A percentile compares a stretch with the other conserved stretches of the same genome.
phyloP scores from a whole-genome alignment of 2,888 invertebrate species.

The Euzetes globulus region DNA sequence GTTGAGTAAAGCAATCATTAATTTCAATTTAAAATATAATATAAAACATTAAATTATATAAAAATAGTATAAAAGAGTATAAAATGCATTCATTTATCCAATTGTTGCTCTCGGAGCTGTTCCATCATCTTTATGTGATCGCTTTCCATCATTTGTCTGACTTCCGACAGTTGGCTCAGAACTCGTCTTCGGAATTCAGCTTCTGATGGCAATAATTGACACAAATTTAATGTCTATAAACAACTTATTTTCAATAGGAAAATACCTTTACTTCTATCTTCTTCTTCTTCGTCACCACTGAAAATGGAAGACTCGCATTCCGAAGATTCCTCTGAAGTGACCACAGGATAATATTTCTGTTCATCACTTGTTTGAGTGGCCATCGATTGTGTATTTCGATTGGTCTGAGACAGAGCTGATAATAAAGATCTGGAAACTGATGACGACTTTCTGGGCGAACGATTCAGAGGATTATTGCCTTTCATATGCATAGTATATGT shows the following conservation, averaged over 20 bases:
- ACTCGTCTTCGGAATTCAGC: constrained; percentile 1
- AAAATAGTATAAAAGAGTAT: background rate
- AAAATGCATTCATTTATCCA: background rate
- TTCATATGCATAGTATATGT: background rate
- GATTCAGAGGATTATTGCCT: background rate
- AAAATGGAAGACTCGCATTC: background rate
- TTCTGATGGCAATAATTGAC: background rate
- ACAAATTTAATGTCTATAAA: constrained; percentile 1
- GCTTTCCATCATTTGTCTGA: constrained; percentile 36
- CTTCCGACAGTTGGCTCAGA: constrained; percentile 32
- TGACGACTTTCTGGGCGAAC: background rate
- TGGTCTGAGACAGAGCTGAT: background rate
- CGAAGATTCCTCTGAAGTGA: background rate
- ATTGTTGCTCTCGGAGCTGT: constrained; percentile 25
- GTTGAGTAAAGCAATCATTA: too few species aligned
- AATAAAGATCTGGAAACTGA: background rate
- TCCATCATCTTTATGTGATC: constrained; percentile 36
- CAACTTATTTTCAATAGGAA: background rate
- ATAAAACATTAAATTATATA: background rate
- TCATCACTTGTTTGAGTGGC: background rate
- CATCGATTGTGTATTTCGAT: background rate
- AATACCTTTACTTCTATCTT: background rate
- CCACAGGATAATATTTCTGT: background rate
- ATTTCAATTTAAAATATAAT: too few species aligned
- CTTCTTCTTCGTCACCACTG: background rate